A percentile compares a stretch with the other conserved stretches of the same genome.
Conservation (phyloP, 35 echinoderm and acorn worm genomes). For the Eucidaris tribuloides region DNA sequence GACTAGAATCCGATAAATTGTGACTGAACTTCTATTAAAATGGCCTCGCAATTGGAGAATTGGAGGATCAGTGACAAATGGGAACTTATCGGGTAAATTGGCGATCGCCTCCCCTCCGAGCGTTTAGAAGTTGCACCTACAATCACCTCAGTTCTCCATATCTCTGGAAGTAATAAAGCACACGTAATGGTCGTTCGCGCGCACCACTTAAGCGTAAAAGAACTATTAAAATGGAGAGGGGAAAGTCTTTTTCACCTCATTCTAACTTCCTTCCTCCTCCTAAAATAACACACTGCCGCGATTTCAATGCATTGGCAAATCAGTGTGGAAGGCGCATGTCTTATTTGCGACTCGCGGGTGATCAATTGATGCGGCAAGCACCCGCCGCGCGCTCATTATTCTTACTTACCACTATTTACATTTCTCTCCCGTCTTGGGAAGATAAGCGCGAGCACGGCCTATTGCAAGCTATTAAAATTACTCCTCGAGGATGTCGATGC, state of each 20-base stretch:
- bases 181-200: constrained; percentile 21
- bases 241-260: constrained; percentile 6
- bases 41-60: constrained; percentile 4
- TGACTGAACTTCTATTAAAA: constrained; percentile 24
- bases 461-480: constrained; percentile 32
- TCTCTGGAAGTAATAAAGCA: not conserved
- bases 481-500: not conserved
- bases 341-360: not conserved
- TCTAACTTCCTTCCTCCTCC: constrained; percentile 29
- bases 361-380: constrained; percentile 13
- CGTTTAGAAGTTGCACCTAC: constrained; percentile 25
- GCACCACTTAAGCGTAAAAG: constrained; percentile 12
- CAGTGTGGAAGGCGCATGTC: constrained; percentile 2
- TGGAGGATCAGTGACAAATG: constrained; percentile 31
- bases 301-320: constrained; percentile 22
- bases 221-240: not conserved
- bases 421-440: not conserved
- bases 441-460: not conserved
- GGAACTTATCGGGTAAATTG: not conserved
- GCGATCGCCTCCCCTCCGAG: not conserved
- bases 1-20: not conserved
- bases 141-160: not conserved
- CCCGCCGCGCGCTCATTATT: constrained; percentile 20
- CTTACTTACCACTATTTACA: constrained; percentile 36
- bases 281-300: not conserved